Evolutionary conservation across 2,888 invertebrate species (phyloP).

Genomic region (Litoditis marina): DNA sequence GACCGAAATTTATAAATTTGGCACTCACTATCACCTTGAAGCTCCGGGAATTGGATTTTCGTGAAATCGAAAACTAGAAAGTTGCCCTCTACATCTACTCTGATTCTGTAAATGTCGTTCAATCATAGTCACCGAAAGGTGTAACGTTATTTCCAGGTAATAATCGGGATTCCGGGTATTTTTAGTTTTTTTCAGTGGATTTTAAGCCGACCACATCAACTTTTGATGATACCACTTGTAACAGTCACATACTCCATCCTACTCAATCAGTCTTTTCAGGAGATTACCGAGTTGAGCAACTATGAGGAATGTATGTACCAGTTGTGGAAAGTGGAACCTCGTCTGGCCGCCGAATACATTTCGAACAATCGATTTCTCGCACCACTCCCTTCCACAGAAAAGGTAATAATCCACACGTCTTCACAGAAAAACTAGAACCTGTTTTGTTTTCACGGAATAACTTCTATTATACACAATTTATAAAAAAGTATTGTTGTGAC

Average conservation of each 20-base stretch:
- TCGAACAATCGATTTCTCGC: conserved; percentile 21
- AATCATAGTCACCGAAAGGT: no score
- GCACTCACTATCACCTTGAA: no score
- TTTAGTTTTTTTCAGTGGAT: no score
- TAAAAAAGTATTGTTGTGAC: conserved; percentile 3
- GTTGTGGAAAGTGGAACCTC: conserved; percentile 53
- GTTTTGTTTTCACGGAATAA: no score
- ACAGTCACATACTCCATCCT: neutral
- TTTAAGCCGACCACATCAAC: neutral
- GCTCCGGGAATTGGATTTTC: no score
- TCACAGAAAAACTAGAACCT: no score
- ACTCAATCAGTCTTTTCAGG: conserved; percentile 7
- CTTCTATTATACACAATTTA: no score
- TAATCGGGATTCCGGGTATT: conserved; percentile 1
- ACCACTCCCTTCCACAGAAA: conserved; percentile 7
- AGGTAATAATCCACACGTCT: no score
- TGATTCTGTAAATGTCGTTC: no score
- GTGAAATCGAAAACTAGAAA: no score
- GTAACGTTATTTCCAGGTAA: neutral
- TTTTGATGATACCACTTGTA: neutral
- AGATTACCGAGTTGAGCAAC: conserved; percentile 40
- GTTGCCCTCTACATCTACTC: no score
- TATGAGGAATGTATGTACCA: conserved; percentile 57
- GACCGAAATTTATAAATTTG: no score
- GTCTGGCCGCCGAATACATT: conserved; percentile 51